These are phyloP conservation scores for Podarcis cretensis DNA, from an alignment of 2,113 vertebrate species.

Conservation along the genomic window DNA sequence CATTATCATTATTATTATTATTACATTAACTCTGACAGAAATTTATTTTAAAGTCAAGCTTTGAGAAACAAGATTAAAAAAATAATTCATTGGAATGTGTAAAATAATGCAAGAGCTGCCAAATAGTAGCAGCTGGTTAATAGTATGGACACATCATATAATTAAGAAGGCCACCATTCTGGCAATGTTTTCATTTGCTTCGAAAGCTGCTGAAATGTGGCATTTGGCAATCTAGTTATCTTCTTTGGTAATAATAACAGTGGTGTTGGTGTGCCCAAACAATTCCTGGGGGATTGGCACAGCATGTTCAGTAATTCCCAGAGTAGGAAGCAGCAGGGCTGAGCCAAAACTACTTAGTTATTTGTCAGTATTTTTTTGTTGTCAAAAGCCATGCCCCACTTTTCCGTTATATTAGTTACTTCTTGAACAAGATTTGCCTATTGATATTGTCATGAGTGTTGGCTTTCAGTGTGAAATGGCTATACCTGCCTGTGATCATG, in stretches of 20 bases:
- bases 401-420: neutral
- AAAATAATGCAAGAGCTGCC: neutral
- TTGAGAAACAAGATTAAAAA: neutral
- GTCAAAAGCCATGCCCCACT: neutral
- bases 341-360: neutral
- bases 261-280: neutral
- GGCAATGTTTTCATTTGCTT: neutral
- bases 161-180: neutral
- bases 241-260: neutral
- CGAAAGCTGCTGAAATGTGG: neutral
- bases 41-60: neutral
- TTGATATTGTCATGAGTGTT: neutral
- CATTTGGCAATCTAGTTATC: neutral
- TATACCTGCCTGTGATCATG: neutral
- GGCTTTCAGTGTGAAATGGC: neutral
- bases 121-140: neutral
- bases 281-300: neutral
- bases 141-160: neutral
- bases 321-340: neutral
- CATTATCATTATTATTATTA: no score
- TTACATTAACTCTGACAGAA: neutral
- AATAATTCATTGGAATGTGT: neutral
- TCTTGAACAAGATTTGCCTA: neutral
- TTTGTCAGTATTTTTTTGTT: neutral
- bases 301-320: neutral